Conservation (phyloP, 2,888 invertebrate species). For the Drosophila peninsularis region DNA sequence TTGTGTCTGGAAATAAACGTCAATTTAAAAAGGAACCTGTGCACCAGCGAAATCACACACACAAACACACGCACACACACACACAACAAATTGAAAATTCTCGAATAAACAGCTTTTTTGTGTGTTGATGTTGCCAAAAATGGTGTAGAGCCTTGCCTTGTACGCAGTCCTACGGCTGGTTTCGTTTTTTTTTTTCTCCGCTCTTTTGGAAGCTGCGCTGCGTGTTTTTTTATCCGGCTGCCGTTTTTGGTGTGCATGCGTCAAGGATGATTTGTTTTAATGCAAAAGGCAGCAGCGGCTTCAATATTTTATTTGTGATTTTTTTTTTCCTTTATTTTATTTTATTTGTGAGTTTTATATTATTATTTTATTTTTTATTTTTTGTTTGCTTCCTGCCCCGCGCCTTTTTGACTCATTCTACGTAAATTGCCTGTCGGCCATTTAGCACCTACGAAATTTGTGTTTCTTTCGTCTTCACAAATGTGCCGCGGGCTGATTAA, state of each 20-base stretch:
- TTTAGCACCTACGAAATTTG: conserved; percentile 50
- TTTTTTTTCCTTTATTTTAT: background rate
- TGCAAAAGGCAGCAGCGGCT: conserved; percentile 28
- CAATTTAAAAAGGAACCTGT: conserved; percentile 60
- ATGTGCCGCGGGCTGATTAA: conserved; percentile 30
- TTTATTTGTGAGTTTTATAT: background rate
- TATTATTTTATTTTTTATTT: background rate
- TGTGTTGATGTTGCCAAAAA: conserved; percentile 67
- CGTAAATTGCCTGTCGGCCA: conserved; percentile 16
- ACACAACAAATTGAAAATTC: conserved; percentile 50
- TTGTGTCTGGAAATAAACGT: conserved; percentile 72
- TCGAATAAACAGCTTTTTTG: conserved; percentile 32
- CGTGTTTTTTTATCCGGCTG: conserved; percentile 32
- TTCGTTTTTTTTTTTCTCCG: conserved; percentile 33
- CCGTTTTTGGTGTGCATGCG: conserved; percentile 76
- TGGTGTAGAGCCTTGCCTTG: conserved; percentile 75
- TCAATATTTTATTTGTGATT: background rate
- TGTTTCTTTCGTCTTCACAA: conserved; percentile 11
- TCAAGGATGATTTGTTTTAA: conserved; percentile 75
- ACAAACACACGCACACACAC: conserved; percentile 7
- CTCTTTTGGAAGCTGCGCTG: conserved; percentile 29
- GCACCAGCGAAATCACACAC: conserved; percentile 13
- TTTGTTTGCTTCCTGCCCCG: conserved; percentile 11
- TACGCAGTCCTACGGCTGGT: conserved; percentile 68
- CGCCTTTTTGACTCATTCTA: conserved; percentile 42